phyloP scores from a whole-genome alignment of 2,888 invertebrate species.

The Plebejus argus region DNA sequence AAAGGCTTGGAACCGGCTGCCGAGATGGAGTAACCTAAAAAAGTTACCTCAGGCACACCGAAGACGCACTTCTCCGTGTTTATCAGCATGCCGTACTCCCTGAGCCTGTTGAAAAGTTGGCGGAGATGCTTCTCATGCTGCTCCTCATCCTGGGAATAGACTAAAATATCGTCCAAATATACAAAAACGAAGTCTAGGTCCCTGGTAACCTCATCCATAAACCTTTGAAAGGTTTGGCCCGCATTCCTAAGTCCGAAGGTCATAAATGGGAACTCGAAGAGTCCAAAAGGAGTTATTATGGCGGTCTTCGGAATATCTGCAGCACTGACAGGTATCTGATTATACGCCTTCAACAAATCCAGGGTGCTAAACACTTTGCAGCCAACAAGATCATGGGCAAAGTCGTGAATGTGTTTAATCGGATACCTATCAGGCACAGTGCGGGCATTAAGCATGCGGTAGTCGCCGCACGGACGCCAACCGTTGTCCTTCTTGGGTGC shows the following conservation, averaged over 20 bases:
- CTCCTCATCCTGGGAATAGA: conserved; percentile 39
- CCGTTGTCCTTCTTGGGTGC: conserved; percentile 46
- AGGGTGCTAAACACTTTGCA: conserved; percentile 35
- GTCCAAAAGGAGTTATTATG: conserved; percentile 49
- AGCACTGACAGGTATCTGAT: conserved; percentile 36
- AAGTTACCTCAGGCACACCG: conserved; percentile 19
- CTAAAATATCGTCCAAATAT: conserved; percentile 54
- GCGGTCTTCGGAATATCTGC: conserved; percentile 48
- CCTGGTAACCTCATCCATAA: conserved; percentile 49
- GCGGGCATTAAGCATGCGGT: conserved; percentile 35
- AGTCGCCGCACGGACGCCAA: conserved; percentile 35
- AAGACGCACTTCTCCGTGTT: conserved; percentile 33
- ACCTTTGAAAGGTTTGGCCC: conserved; percentile 57
- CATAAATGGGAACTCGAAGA: conserved; percentile 51
- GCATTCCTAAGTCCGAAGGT: conserved; percentile 57
- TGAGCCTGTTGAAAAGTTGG: conserved; percentile 29
- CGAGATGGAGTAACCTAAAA: conserved; percentile 29
- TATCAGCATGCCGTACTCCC: conserved; percentile 32
- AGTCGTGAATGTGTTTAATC: conserved; percentile 41
- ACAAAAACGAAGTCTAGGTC: conserved; percentile 42
- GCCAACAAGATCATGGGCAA: conserved; percentile 38
- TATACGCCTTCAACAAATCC: conserved; percentile 40
- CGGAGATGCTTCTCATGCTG: conserved; percentile 36
- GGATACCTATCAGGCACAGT: conserved; percentile 42
- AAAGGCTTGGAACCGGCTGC: not conserved